Conservation (phyloP, 2,113 vertebrate genomes). For the Nyctereutes procyonoides region DNA sequence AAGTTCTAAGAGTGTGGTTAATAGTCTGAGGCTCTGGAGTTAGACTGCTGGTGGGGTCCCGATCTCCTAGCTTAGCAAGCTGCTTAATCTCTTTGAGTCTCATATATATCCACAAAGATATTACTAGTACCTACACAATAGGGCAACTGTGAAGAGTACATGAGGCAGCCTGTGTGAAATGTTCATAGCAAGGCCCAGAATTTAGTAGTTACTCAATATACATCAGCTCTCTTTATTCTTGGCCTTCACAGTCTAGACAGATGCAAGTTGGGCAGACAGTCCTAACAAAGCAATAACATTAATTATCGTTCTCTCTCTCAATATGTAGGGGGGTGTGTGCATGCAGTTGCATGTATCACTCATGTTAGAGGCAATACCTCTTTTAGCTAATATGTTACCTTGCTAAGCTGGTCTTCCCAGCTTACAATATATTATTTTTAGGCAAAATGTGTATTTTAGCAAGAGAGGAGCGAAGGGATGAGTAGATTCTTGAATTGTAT, state of each 20-base stretch:
- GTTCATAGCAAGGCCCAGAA: not conserved
- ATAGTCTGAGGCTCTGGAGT: not conserved
- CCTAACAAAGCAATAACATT: not conserved
- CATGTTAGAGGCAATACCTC: not conserved
- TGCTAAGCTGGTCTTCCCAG: not conserved
- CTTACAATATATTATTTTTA: constrained; percentile 10
- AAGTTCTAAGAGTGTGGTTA: not conserved
- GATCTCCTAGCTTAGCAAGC: not conserved
- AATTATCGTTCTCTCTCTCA: not conserved
- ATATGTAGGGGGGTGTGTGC: no score
- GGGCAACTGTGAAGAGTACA: not conserved
- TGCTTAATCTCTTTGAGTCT: not conserved
- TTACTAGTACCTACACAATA: not conserved
- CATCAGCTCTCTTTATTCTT: not conserved
- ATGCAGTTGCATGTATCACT: not conserved
- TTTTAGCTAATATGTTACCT: not conserved
- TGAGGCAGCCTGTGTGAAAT: not conserved
- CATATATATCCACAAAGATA: not conserved
- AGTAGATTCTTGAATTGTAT: not conserved
- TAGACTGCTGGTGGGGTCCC: not conserved
- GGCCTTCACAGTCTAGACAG: not conserved
- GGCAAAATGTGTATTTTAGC: constrained; percentile 3
- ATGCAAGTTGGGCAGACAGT: not conserved
- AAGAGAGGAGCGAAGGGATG: not conserved
- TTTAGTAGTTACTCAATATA: not conserved